Conservation (phyloP, 2,113 vertebrate genomes). For the rat (Rattus norvegicus) region DNA sequence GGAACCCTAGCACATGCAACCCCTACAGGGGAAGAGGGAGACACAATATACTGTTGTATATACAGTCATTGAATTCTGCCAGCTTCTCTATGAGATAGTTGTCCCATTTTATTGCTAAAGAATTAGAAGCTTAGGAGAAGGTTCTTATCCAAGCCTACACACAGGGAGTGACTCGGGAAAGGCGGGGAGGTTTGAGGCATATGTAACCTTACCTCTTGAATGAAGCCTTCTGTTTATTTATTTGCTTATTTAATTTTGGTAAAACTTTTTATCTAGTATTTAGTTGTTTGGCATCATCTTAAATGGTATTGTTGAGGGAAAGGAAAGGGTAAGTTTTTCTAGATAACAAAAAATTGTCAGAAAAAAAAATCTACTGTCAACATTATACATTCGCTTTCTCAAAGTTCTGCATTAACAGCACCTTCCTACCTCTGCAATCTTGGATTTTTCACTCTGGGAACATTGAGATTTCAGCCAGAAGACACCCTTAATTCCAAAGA, state of each 20-base stretch:
- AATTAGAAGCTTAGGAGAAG: background rate
- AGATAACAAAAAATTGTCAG: conserved; percentile 83
- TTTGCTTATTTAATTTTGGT: conserved; percentile 79
- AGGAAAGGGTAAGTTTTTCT: conserved; percentile 79
- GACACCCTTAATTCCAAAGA: conserved; percentile 76
- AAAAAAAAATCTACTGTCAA: conserved; percentile 82
- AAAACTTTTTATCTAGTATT: conserved; percentile 84
- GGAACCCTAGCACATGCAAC: no score
- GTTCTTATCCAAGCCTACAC: background rate
- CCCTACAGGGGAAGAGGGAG: background rate
- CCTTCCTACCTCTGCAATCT: conserved; percentile 78
- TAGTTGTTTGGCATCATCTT: conserved; percentile 83
- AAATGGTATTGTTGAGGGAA: conserved; percentile 62
- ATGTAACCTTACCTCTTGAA: background rate
- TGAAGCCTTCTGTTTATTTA: background rate
- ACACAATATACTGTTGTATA: background rate
- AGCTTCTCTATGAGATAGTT: background rate
- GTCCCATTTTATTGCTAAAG: background rate
- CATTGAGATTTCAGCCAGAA: conserved; percentile 79
- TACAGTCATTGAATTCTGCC: background rate
- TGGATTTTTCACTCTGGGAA: conserved; percentile 71
- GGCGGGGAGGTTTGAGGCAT: background rate
- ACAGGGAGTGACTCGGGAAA: background rate
- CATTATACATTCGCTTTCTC: conserved; percentile 84
- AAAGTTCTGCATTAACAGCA: conserved; percentile 72